Percentiles rank a stretch among this genome's conserved stretches.
Evolutionary conservation across 2,888 invertebrate species (phyloP).

Genomic region (Apotomis betuletana): DNA sequence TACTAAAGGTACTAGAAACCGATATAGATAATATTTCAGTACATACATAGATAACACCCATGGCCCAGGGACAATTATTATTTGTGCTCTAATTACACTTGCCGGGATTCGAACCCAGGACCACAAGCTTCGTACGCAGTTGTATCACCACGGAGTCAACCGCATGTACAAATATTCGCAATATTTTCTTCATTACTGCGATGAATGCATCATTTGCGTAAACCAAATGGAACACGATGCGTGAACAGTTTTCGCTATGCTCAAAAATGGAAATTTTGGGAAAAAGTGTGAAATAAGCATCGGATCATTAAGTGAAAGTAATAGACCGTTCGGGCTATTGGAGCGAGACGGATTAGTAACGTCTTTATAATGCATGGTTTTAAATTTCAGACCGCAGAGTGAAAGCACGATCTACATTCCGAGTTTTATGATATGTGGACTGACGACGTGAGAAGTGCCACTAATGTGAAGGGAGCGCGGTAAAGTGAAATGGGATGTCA

Average conservation of each 20-base stretch:
- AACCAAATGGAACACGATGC: constrained; percentile 36
- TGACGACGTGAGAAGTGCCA: constrained; percentile 37
- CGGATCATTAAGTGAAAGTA: constrained; percentile 55
- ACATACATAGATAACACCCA: no score
- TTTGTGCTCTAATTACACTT: neutral
- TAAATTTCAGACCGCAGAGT: constrained; percentile 66
- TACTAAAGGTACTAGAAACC: no score
- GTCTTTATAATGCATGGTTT: constrained; percentile 63
- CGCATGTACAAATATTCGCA: constrained; percentile 1
- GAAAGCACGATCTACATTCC: constrained; percentile 56
- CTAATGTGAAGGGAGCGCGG: constrained; percentile 29
- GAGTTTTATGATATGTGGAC: constrained; percentile 39
- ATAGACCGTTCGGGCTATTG: constrained; percentile 54
- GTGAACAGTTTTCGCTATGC: constrained; percentile 44
- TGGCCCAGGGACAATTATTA: neutral
- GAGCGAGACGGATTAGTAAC: constrained; percentile 64
- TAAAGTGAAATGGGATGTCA: constrained; percentile 30
- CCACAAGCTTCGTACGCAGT: no score
- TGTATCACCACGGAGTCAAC: no score
- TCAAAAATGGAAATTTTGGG: constrained; percentile 48
- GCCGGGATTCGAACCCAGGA: no score
- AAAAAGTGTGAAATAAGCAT: constrained; percentile 41
- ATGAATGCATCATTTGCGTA: constrained; percentile 22
- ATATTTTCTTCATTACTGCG: no score
- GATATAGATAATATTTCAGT: no score